phyloP scores from a whole-genome alignment of 2,113 vertebrate genomes.

The Lepus timidus region DNA sequence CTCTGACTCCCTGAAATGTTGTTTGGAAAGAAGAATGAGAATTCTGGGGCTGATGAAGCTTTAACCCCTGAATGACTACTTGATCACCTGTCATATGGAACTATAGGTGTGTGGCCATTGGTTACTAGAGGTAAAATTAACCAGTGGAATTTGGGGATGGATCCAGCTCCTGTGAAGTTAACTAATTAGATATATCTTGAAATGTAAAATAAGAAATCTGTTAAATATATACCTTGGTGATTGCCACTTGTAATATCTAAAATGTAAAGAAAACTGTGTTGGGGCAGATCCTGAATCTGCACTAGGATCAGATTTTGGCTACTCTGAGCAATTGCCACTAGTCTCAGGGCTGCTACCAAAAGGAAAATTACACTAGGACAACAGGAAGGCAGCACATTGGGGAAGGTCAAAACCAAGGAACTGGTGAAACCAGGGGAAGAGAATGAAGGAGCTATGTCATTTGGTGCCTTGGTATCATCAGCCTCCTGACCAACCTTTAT shows the following conservation, averaged over 20 bases:
- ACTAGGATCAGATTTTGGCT: not conserved
- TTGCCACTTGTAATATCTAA: not conserved
- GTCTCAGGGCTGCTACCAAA: not conserved
- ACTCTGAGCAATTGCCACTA: not conserved
- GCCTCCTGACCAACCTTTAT: not conserved
- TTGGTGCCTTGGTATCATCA: not conserved
- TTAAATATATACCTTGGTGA: not conserved
- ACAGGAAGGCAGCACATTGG: not conserved
- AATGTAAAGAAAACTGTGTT: not conserved
- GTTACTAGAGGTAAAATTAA: not conserved
- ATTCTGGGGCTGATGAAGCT: not conserved
- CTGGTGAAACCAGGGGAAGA: not conserved
- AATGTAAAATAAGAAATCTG: conserved; percentile 4
- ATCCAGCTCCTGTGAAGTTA: not conserved
- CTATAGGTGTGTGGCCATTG: not conserved
- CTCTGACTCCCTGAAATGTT: not conserved
- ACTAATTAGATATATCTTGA: not conserved
- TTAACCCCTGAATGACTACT: not conserved
- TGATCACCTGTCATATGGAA: not conserved
- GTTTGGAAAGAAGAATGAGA: not conserved
- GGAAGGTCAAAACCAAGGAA: not conserved
- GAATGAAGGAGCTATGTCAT: not conserved
- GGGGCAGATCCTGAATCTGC: not conserved
- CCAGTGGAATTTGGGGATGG: not conserved
- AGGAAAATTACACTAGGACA: not conserved